Conservation (phyloP, 2,113 vertebrate genomes). For the Ceyx cyanopectus region DNA sequence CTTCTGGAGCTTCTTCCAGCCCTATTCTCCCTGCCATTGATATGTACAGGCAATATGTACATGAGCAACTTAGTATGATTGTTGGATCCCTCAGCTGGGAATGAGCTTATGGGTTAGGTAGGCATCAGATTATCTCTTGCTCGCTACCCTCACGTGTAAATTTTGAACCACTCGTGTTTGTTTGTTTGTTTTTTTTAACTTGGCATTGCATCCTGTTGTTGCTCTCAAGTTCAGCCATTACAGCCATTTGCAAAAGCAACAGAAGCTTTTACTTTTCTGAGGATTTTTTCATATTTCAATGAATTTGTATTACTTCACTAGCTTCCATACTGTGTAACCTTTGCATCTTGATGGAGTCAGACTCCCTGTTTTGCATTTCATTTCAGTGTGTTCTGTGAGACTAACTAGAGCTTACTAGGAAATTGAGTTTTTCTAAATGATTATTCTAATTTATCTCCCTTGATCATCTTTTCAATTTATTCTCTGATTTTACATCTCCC, state of each 20-base stretch:
- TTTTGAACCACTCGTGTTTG: background rate
- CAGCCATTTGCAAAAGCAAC: constrained; percentile 24
- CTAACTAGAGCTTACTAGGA: constrained; percentile 55
- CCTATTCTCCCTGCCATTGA: background rate
- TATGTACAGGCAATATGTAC: background rate
- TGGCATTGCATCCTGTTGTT: background rate
- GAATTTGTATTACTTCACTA: background rate
- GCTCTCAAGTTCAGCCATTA: background rate
- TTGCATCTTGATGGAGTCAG: constrained; percentile 28
- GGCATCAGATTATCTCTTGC: background rate
- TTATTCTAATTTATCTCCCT: constrained; percentile 62
- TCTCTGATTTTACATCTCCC: constrained; percentile 36
- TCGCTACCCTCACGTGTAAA: background rate
- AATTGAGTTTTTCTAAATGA: constrained; percentile 45
- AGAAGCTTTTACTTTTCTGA: background rate
- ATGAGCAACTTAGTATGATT: background rate
- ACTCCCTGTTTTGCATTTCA: constrained; percentile 55
- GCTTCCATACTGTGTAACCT: constrained; percentile 6
- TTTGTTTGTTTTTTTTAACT: background rate
- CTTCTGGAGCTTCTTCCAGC: background rate
- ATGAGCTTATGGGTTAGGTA: background rate
- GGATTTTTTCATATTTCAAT: constrained; percentile 38
- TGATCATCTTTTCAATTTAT: constrained; percentile 54
- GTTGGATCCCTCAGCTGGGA: background rate
- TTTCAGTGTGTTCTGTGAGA: constrained; percentile 56